Conservation (phyloP, 2,888 invertebrate species). For the Oscheius sp. region DNA sequence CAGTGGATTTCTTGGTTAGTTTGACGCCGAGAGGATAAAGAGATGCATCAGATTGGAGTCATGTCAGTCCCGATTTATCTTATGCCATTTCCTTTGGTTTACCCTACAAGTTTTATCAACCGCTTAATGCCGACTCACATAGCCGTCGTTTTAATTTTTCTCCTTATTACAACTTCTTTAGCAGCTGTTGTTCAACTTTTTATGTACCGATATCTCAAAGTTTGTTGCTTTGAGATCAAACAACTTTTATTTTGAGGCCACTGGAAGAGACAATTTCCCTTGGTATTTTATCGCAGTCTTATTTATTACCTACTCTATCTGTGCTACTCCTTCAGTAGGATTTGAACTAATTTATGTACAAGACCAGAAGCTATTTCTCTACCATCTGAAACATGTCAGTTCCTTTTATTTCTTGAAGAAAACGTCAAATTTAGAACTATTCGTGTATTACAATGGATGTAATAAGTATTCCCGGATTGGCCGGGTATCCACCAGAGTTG, state of each 20-base stretch:
- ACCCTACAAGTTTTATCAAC: not conserved
- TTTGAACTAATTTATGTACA: not conserved
- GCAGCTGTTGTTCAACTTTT: constrained; percentile 2
- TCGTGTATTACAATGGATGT: not conserved
- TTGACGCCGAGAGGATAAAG: not conserved
- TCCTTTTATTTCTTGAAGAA: not conserved
- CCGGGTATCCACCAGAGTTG: not conserved
- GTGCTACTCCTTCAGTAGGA: constrained; percentile 7
- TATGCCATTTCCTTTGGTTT: constrained; percentile 2
- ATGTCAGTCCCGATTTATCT: not conserved
- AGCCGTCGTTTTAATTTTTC: not conserved
- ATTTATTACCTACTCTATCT: not conserved
- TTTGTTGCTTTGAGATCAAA: not conserved
- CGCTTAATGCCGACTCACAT: not conserved
- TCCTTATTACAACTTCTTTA: not conserved
- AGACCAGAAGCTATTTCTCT: not conserved
- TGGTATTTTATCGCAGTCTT: not conserved
- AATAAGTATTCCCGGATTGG: not conserved
- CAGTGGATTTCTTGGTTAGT: not conserved
- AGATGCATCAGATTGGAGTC: not conserved
- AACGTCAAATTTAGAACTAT: not conserved
- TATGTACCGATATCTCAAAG: constrained; percentile 1
- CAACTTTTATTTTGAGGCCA: not conserved
- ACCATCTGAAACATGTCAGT: not conserved
- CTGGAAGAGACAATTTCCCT: not conserved